Evolutionary conservation across 2,113 vertebrate species (phyloP).

Genomic region (Burhinus bistriatus): DNA sequence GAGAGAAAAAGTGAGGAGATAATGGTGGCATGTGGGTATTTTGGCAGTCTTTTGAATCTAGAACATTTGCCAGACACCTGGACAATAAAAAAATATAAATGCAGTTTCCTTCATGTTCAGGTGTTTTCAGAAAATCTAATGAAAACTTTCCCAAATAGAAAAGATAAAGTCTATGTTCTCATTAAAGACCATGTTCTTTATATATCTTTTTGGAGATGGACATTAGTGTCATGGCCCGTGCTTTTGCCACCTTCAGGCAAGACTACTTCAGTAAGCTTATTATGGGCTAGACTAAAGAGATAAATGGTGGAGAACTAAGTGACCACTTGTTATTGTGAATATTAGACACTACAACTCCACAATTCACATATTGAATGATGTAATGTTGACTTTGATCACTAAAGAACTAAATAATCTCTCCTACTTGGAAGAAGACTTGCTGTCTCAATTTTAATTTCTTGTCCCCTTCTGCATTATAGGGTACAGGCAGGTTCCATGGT

Average conservation of each 20-base stretch:
- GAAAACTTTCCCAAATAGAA: not conserved
- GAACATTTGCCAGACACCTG: not conserved
- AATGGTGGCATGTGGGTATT: not conserved
- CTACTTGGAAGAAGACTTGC: not conserved
- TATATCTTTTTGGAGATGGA: not conserved
- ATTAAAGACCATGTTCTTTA: not conserved
- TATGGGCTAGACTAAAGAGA: not conserved
- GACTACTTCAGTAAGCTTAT: not conserved
- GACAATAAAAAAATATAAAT: not conserved
- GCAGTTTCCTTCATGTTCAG: not conserved
- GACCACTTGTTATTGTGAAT: not conserved
- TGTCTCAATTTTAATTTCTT: not conserved
- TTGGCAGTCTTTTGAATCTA: not conserved
- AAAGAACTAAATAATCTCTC: not conserved
- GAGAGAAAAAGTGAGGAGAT: not conserved
- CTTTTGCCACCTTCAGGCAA: not conserved
- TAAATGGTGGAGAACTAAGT: not conserved
- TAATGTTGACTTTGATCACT: not conserved
- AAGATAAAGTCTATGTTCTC: not conserved
- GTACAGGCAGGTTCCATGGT: not conserved
- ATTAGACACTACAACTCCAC: not conserved
- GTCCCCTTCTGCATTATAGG: not conserved
- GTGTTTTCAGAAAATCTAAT: not conserved
- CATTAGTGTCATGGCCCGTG: not conserved
- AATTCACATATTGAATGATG: not conserved